Percentiles rank a stretch among this genome's conserved stretches.
These are phyloP conservation scores for Phalacrocorax carbo DNA, from an alignment of 2,113 vertebrate genomes.

Conservation along the genomic window DNA sequence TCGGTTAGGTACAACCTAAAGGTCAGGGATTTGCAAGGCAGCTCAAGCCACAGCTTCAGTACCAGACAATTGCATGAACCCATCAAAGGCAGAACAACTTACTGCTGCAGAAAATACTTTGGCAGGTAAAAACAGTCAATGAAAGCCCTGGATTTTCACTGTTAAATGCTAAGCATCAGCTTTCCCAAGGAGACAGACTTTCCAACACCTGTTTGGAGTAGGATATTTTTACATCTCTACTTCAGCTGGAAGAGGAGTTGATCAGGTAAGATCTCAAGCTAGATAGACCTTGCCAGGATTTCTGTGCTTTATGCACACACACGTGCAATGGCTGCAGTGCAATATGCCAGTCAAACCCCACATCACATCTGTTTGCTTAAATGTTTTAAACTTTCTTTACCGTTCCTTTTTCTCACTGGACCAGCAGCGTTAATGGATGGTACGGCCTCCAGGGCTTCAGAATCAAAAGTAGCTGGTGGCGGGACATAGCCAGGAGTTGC, in stretches of 20 bases:
- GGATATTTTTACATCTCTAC: neutral
- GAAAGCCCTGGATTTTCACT: neutral
- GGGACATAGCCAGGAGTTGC: slow-evolving; percentile 85
- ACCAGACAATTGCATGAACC: neutral
- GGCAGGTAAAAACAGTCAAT: neutral
- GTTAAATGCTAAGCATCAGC: neutral
- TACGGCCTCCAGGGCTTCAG: slow-evolving; percentile 72
- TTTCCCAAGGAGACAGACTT: neutral
- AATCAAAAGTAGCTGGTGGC: slow-evolving; percentile 88
- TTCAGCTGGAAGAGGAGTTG: neutral
- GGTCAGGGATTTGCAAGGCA: neutral
- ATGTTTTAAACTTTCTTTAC: slow-evolving; percentile 55
- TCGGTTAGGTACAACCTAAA: neutral
- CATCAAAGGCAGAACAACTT: neutral
- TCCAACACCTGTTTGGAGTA: neutral
- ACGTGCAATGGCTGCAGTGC: neutral
- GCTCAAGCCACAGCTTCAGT: neutral
- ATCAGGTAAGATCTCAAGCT: neutral
- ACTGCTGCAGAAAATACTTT: neutral
- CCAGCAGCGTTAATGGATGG: slow-evolving; percentile 31
- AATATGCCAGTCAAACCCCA: neutral
- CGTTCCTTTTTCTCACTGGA: slow-evolving; percentile 76
- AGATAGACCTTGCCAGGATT: neutral
- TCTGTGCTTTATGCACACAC: neutral
- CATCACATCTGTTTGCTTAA: neutral